Evolutionary conservation across 2,888 invertebrate species (phyloP).

Genomic region (Eueremaeus valkanovi): DNA sequence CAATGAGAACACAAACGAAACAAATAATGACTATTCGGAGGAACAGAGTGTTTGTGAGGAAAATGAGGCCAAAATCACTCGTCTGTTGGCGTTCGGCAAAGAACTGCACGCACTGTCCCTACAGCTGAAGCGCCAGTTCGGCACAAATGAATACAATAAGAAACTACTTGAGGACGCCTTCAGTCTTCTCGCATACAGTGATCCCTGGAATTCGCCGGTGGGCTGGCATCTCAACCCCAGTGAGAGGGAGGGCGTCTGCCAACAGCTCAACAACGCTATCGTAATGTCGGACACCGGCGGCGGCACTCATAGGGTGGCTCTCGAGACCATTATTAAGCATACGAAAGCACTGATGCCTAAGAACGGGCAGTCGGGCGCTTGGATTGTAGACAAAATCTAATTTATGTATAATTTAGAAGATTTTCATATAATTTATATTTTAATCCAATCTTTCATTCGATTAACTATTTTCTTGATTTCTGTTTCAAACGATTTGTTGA

Average conservation of each 20-base stretch:
- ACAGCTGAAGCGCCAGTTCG: conserved; percentile 72
- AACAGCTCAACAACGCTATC: conserved; percentile 94
- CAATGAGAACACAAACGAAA: conserved; percentile 26
- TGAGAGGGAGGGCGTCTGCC: conserved; percentile 89
- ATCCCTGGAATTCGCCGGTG: conserved; percentile 95
- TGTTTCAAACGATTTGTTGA: neutral
- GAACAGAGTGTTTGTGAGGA: conserved; percentile 34
- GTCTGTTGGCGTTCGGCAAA: conserved; percentile 88
- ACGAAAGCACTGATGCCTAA: conserved; percentile 79
- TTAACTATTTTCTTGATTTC: neutral
- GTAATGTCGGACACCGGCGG: conserved; percentile 39
- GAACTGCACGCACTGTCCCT: conserved; percentile 89
- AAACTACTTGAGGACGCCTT: conserved; percentile 96
- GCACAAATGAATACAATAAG: conserved; percentile 74
- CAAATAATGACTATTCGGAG: conserved; percentile 10
- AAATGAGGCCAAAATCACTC: conserved; percentile 49
- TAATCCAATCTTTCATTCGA: conserved; percentile 16
- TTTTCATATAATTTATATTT: conserved; percentile 32
- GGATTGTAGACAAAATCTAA: conserved; percentile 42
- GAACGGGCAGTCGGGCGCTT: conserved; percentile 45
- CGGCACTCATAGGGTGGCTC: conserved; percentile 63
- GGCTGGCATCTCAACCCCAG: conserved; percentile 94
- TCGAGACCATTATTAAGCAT: conserved; percentile 87
- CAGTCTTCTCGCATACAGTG: conserved; percentile 93
- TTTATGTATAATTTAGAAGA: conserved; percentile 22